A percentile compares a stretch with the other conserved stretches of the same genome.
phyloP scores from a whole-genome alignment of 2,797 vertebrate genomes.

The Gymnoscopelus braueri region DNA sequence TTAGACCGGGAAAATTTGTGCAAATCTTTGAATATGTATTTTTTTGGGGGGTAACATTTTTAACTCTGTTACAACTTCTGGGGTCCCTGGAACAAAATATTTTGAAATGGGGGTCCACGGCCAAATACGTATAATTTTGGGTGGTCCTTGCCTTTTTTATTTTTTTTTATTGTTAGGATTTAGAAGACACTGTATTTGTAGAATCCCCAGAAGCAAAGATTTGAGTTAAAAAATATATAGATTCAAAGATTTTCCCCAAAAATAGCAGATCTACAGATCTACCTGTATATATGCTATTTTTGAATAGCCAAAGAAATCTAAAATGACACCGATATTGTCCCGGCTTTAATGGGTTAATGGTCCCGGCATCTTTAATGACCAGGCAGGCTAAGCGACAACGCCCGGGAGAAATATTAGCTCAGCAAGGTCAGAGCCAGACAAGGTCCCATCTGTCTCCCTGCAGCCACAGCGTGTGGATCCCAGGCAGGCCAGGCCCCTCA shows the following conservation, averaged over 20 bases:
- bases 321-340: neutral
- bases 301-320: too few relatives aligned
- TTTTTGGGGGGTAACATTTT: too few relatives aligned
- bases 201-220: conserved; percentile 36
- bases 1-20: too few relatives aligned
- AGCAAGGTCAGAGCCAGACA: conserved; percentile 79
- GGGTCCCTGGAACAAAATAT: too few relatives aligned
- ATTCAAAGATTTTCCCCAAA: too few relatives aligned
- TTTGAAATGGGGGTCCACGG: too few relatives aligned
- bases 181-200: conserved; percentile 72
- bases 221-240: too few relatives aligned
- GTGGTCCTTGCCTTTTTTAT: conserved; percentile 39
- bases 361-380: conserved; percentile 73
- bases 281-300: too few relatives aligned
- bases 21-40: too few relatives aligned
- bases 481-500: conserved; percentile 33
- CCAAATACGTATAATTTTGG: too few relatives aligned
- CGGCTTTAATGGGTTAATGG: conserved; percentile 65
- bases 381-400: conserved; percentile 69
- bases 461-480: conserved; percentile 63
- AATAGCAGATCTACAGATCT: too few relatives aligned
- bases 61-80: too few relatives aligned
- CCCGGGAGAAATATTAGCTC: conserved; percentile 76
- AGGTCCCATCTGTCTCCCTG: conserved; percentile 82
- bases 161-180: conserved; percentile 42